These are phyloP conservation scores for Ptychobarbus kaznakovi DNA, from an alignment of 2,797 vertebrate species.

Conservation along the genomic window DNA sequence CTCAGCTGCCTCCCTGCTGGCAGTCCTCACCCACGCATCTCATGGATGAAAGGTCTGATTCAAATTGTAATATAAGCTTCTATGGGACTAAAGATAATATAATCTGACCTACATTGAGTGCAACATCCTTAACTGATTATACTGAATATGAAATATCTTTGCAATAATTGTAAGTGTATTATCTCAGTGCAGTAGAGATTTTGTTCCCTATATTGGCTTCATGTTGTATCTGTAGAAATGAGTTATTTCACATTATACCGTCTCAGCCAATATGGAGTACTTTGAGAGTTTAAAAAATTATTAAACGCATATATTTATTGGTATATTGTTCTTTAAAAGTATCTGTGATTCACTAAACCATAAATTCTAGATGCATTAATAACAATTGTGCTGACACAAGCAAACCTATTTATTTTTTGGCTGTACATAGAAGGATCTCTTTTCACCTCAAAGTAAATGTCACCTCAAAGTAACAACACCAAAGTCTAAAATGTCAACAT, in stretches of 20 bases:
- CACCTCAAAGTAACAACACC: constrained; percentile 29
- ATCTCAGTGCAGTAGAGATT: not conserved
- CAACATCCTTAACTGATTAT: not conserved
- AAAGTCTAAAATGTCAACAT: constrained; percentile 34
- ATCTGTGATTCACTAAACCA: constrained; percentile 14
- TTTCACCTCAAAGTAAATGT: constrained; percentile 43
- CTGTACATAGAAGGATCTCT: constrained; percentile 34
- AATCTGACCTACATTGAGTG: constrained; percentile 15
- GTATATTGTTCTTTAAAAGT: not conserved
- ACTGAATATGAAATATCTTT: not conserved
- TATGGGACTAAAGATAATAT: not conserved
- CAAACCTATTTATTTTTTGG: constrained; percentile 26
- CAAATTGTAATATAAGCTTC: not conserved
- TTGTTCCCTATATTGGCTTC: not conserved
- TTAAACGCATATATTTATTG: not conserved
- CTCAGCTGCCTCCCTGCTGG: constrained; percentile 95
- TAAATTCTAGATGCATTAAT: not conserved
- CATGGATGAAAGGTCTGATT: constrained; percentile 92
- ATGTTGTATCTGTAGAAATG: not conserved
- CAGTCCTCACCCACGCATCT: constrained; percentile 89
- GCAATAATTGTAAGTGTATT: not conserved
- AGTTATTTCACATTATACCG: not conserved
- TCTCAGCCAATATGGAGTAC: not conserved
- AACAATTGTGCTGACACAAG: constrained; percentile 33
- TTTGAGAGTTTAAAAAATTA: not conserved